Base-by-base conservation (phyloP, 2,797 vertebrate species). In the Parotocinclus haroldoi region DNA sequence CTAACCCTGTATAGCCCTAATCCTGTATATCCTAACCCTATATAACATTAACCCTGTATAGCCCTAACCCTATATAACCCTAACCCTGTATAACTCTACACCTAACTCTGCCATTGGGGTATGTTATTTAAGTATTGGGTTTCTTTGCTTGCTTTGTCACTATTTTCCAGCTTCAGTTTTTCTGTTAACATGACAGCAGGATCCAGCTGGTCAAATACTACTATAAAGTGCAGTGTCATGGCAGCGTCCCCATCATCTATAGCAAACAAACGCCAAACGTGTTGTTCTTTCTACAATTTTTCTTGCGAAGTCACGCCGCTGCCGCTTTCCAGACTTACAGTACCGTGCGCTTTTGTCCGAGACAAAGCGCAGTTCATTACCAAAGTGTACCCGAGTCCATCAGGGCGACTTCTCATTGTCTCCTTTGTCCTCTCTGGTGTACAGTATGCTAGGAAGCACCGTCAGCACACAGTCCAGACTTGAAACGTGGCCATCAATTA, bases 201-300 rank as follows among this genome's bases (percentile, higher is more conserved):
- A 62, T 64, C 72, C 38, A 71, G 52, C 74, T 74, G 68, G 66
- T 76, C 66, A 77, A 74, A 79, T 66, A 74, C 45, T 40, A 75
- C 76, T 74, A 73, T 66, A 69, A 12, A 69, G 61, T 60, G 53
- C 49, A 68, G 60, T 50, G 59, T 58, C 69, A 60, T 58, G 63
- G 60, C 63, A 66, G 72, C 57, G 36, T 51, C 56, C 51, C 56
- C 63, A 63, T 72, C 63, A 62, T 63, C 44, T 39, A 27, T 49
- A 5, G 2, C 27, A 27, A 27, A 40, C 40, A 38, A 19, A 51
- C 38, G 40, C 54, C 44, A 58, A 68, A 68, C 39, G 38, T 51
- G 11, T 50, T 37, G 55, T 36, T 58, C 37, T 51, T 42, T 40
- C 36, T 51, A 37, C 37, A 14, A 8, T 18, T n/a, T 46, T 38